These are phyloP conservation scores for Cheilosia urbana DNA, from an alignment of 2,888 invertebrate genomes.

Conservation along the genomic window DNA sequence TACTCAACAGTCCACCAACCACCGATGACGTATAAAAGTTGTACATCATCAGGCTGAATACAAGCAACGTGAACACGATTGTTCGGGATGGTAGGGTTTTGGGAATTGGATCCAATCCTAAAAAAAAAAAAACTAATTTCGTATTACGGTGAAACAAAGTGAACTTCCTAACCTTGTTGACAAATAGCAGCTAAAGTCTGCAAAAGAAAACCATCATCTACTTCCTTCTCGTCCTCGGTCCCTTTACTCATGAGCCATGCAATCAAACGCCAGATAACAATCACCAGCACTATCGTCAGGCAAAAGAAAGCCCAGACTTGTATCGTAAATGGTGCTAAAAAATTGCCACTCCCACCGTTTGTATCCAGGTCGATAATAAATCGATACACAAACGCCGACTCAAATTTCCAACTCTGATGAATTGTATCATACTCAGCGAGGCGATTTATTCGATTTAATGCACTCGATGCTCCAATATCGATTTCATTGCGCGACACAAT, in stretches of 20 bases:
- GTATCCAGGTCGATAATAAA: slow-evolving; percentile 80
- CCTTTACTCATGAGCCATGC: slow-evolving; percentile 70
- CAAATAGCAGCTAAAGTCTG: slow-evolving; percentile 80
- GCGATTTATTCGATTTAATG: slow-evolving; percentile 81
- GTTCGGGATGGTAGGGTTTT: slow-evolving; percentile 78
- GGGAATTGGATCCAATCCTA: slow-evolving; percentile 80
- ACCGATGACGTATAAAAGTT: slow-evolving; percentile 83
- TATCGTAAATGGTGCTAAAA: slow-evolving; percentile 80
- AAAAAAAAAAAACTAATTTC: slow-evolving; percentile 5
- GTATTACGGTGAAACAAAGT: not conserved
- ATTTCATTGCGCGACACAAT: slow-evolving; percentile 81
- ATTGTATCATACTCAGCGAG: slow-evolving; percentile 81
- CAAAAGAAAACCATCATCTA: slow-evolving; percentile 69
- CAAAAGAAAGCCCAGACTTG: slow-evolving; percentile 79
- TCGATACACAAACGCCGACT: slow-evolving; percentile 81
- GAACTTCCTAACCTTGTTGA: slow-evolving; percentile 78
- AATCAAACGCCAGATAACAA: slow-evolving; percentile 78
- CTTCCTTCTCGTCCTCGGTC: slow-evolving; percentile 5
- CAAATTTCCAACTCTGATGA: slow-evolving; percentile 82
- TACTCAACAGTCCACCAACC: slow-evolving; percentile 82
- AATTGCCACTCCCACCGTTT: slow-evolving; percentile 79
- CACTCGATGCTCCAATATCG: slow-evolving; percentile 81
- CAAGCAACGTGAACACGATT: slow-evolving; percentile 78
- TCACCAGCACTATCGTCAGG: slow-evolving; percentile 76
- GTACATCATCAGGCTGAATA: slow-evolving; percentile 81